These are phyloP conservation scores for Stomorhina lunata DNA, from an alignment of 2,888 invertebrate species.

Conservation along the genomic window DNA sequence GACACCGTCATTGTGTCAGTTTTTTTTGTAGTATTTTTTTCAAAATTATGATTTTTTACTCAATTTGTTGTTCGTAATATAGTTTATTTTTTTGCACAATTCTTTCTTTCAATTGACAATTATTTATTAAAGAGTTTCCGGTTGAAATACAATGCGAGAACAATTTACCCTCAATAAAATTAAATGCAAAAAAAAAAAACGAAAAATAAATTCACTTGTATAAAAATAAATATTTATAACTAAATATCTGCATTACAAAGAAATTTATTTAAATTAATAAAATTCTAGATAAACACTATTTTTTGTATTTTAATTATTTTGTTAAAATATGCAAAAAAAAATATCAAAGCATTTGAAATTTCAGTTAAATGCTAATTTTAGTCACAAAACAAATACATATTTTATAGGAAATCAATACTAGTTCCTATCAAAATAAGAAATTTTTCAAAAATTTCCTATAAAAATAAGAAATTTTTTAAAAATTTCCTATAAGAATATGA, in stretches of 20 bases:
- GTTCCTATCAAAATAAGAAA: too few relatives aligned
- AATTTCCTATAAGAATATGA: too few relatives aligned
- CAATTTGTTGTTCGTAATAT: too few relatives aligned
- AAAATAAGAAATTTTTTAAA: too few relatives aligned
- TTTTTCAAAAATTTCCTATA: too few relatives aligned
- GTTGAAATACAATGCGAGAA: constrained; percentile 58
- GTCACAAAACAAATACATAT: too few relatives aligned
- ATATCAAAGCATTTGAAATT: too few relatives aligned
- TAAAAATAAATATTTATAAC: neutral
- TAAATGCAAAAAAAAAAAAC: neutral
- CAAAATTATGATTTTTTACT: neutral
- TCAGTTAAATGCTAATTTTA: too few relatives aligned
- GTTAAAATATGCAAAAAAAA: neutral
- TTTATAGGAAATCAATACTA: too few relatives aligned
- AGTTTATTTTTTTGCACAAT: constrained; percentile 39
- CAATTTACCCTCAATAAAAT: neutral
- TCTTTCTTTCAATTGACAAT: constrained; percentile 52
- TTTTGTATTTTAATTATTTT: neutral
- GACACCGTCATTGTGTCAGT: constrained; percentile 37
- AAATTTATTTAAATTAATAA: constrained; percentile 17
- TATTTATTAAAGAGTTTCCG: constrained; percentile 61
- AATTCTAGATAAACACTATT: neutral
- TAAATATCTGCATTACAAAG: constrained; percentile 2
- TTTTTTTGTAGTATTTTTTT: constrained; percentile 25
- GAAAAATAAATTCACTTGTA: neutral